phyloP scores from a whole-genome alignment of 2,113 vertebrate genomes.

The Gavialis gangeticus region DNA sequence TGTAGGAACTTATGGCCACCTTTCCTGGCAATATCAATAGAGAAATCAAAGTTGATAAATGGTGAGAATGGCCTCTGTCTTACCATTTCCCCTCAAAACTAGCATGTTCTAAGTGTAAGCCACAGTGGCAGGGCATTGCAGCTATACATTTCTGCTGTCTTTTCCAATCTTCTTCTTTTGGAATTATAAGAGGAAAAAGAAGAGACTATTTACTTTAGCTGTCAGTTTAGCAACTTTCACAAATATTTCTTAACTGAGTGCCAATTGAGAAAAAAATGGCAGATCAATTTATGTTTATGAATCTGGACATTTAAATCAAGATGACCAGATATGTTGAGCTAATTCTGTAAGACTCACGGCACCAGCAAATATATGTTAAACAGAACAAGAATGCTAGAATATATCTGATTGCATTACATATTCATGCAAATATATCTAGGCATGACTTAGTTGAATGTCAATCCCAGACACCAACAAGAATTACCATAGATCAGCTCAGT shows the following conservation, averaged over 20 bases:
- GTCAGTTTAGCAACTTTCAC: neutral
- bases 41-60: neutral
- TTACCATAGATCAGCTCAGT: neutral
- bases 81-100: neutral
- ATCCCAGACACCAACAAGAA: neutral
- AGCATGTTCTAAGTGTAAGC: neutral
- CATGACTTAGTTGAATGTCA: neutral
- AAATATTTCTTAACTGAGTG: neutral
- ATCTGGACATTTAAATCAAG: conserved; percentile 3
- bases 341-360: neutral
- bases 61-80: neutral
- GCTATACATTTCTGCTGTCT: neutral
- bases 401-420: neutral
- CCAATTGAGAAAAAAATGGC: neutral
- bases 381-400: neutral
- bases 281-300: neutral
- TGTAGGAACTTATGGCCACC: neutral
- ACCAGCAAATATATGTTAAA: conserved; percentile 10
- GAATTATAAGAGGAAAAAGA: neutral
- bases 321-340: neutral
- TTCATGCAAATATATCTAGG: neutral
- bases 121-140: neutral
- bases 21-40: neutral
- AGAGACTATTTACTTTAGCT: neutral
- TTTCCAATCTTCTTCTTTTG: neutral